phyloP scores from a whole-genome alignment of 1,140 invertebrate genomes.

The Cephus cinctus region DNA sequence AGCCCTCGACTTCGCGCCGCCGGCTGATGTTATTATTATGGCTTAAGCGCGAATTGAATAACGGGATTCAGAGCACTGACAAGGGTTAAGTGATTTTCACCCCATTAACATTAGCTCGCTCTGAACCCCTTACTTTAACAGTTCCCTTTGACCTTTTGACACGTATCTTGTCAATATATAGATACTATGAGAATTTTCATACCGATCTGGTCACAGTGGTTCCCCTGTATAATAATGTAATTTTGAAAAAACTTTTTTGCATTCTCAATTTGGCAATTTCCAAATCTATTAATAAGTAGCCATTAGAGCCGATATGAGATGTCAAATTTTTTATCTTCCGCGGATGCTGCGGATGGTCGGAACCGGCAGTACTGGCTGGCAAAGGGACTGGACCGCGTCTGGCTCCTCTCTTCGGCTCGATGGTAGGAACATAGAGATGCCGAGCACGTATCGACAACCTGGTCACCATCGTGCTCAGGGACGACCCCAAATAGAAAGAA shows the following conservation, averaged over 20 bases:
- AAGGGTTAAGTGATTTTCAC: slow-evolving; percentile 46
- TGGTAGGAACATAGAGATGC: too few relatives aligned
- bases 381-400: slow-evolving; percentile 14
- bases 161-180: not conserved
- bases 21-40: slow-evolving; percentile 42
- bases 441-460: slow-evolving; percentile 41
- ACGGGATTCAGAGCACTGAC: slow-evolving; percentile 36
- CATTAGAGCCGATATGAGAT: too few relatives aligned
- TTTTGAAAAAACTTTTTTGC: not conserved
- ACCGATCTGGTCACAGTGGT: not conserved
- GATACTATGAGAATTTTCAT: not conserved
- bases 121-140: not conserved
- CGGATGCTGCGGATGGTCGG: too few relatives aligned
- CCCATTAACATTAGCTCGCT: slow-evolving; percentile 29
- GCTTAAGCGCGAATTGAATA: slow-evolving; percentile 43
- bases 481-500: slow-evolving; percentile 32
- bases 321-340: too few relatives aligned
- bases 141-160: not conserved
- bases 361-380: not conserved
- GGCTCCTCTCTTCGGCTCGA: too few relatives aligned
- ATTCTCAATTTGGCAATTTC: too few relatives aligned
- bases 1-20: slow-evolving; percentile 20
- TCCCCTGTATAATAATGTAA: not conserved
- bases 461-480: slow-evolving; percentile 32
- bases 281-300: too few relatives aligned